Evolutionary conservation across 2,113 vertebrate species (phyloP).

Genomic region (Gymnarchus niloticus): DNA sequence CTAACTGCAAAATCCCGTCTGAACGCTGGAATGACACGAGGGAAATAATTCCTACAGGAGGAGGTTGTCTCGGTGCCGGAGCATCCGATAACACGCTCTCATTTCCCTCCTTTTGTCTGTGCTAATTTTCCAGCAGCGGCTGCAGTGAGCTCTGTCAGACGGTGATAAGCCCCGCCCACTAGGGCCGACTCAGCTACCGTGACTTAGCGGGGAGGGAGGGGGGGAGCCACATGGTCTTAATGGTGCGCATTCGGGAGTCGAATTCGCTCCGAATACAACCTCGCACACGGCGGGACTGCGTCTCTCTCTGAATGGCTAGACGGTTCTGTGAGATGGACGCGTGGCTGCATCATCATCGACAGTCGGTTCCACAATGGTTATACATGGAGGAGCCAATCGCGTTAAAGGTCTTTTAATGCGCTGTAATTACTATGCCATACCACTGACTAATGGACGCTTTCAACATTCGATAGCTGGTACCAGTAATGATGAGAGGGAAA

Average conservation of each 20-base stretch:
- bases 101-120: constrained; percentile 27
- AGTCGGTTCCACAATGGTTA: neutral
- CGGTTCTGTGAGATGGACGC: neutral
- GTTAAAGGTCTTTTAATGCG: neutral
- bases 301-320: neutral
- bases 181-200: neutral
- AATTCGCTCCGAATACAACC: too few species aligned
- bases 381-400: neutral
- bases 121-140: constrained; percentile 26
- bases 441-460: neutral
- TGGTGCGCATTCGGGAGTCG: too few species aligned
- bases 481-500: neutral
- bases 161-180: constrained; percentile 33
- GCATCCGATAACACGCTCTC: constrained; percentile 30
- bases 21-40: constrained; percentile 10
- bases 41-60: constrained; percentile 13
- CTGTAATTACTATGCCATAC: neutral
- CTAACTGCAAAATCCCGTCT: constrained; percentile 17
- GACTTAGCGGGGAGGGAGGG: too few species aligned
- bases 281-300: neutral
- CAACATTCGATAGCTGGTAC: neutral
- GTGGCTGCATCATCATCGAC: neutral
- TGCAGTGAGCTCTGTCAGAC: constrained; percentile 19
- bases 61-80: constrained; percentile 4
- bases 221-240: too few species aligned